These are phyloP conservation scores for Latrodectus geometricus DNA, from an alignment of 1,140 invertebrate species.

Conservation along the genomic window DNA sequence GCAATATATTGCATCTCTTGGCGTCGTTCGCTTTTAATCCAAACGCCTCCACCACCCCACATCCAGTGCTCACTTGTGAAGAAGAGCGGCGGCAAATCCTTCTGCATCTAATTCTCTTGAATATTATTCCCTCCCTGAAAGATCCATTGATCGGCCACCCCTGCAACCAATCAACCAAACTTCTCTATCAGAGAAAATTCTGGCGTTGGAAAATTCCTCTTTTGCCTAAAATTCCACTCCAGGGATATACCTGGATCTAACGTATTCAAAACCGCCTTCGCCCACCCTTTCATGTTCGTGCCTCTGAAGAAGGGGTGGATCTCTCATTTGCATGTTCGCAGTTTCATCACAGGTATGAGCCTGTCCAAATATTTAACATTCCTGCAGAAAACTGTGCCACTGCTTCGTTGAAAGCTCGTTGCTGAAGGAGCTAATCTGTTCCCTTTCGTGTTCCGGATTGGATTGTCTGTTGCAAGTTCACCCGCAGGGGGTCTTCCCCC, in stretches of 20 bases:
- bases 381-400: constrained; percentile 7
- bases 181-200: neutral
- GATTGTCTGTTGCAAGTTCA: neutral
- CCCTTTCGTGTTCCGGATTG: neutral
- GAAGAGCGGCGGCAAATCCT: too few species aligned
- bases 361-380: constrained; percentile 60
- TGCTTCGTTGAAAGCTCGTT: constrained; percentile 19
- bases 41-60: too few species aligned
- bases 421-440: constrained; percentile 1
- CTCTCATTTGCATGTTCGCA: constrained; percentile 52
- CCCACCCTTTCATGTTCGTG: constrained; percentile 35
- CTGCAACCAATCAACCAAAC: neutral
- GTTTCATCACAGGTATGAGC: constrained; percentile 41
- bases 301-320: neutral
- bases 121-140: too few species aligned
- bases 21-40: too few species aligned
- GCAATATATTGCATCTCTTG: too few species aligned
- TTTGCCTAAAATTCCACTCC: neutral
- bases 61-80: too few species aligned
- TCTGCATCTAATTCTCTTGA: too few species aligned
- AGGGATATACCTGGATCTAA: constrained; percentile 10
- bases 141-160: neutral
- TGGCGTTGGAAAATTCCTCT: neutral
- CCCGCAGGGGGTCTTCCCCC: neutral
- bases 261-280: constrained; percentile 26